Percentiles rank a stretch among this genome's conserved stretches.
phyloP scores from a whole-genome alignment of 2,888 invertebrate genomes.

The Cacoxenus indagator region DNA sequence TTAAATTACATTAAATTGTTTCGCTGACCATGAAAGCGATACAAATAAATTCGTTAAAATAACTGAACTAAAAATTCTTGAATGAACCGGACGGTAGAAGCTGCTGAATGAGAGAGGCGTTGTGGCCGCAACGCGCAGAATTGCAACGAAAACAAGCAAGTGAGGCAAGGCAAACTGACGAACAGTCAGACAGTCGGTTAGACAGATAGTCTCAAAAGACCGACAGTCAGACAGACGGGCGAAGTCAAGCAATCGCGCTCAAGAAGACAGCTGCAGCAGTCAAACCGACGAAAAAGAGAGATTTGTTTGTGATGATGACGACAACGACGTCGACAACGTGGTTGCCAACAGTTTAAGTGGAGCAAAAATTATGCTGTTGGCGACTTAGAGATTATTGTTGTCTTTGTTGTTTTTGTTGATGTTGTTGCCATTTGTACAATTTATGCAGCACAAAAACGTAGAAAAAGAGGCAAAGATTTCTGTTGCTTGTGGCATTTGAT shows the following conservation, averaged over 20 bases:
- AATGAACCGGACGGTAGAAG: constrained; percentile 13
- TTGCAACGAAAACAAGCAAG: not conserved
- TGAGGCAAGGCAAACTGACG: not conserved
- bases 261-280: constrained; percentile 12
- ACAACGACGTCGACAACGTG: not conserved
- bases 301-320: constrained; percentile 39
- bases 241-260: not conserved
- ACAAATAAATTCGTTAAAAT: constrained; percentile 65
- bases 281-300: constrained; percentile 33
- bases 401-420: constrained; percentile 5
- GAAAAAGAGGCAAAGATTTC: constrained; percentile 1
- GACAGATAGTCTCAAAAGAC: not conserved
- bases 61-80: constrained; percentile 57
- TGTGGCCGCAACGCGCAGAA: constrained; percentile 10
- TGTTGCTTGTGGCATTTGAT: constrained; percentile 58
- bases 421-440: constrained; percentile 40
- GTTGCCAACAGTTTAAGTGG: constrained; percentile 49
- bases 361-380: constrained; percentile 40
- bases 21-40: constrained; percentile 64
- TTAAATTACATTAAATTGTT: constrained; percentile 69
- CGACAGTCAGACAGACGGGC: not conserved
- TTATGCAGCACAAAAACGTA: constrained; percentile 43
- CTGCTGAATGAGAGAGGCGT: no score
- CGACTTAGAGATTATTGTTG: constrained; percentile 22
- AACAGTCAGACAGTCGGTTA: not conserved